These are phyloP conservation scores for Sphaerophoria taeniata DNA, from an alignment of 2,888 invertebrate species.

Conservation along the genomic window DNA sequence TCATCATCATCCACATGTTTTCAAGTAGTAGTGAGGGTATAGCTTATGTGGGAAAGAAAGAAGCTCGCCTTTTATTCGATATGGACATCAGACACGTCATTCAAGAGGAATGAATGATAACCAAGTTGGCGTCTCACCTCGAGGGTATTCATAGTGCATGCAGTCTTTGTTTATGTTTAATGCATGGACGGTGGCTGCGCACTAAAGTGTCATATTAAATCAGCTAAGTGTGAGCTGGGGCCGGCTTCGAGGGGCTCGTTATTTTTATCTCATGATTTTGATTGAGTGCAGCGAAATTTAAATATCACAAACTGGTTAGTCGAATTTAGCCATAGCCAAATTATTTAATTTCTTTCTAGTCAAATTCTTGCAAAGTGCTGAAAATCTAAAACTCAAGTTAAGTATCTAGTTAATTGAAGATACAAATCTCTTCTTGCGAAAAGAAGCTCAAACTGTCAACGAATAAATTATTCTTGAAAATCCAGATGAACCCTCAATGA, in stretches of 20 bases:
- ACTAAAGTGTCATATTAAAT: conserved; percentile 59
- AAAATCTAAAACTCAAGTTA: too few relatives aligned
- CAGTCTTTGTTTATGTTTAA: conserved; percentile 45
- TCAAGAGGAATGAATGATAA: conserved; percentile 46
- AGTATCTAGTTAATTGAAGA: too few relatives aligned
- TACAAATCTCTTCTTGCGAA: too few relatives aligned
- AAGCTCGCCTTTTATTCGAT: conserved; percentile 26
- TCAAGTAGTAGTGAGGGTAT: background rate
- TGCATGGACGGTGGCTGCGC: conserved; percentile 44
- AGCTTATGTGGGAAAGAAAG: conserved; percentile 45
- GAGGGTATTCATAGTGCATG: conserved; percentile 11
- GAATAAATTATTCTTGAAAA: background rate
- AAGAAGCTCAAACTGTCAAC: conserved; percentile 44
- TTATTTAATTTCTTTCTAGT: too few relatives aligned
- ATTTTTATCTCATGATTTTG: background rate
- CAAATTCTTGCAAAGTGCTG: too few relatives aligned
- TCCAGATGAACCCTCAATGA: background rate
- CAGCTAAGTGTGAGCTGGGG: conserved; percentile 25
- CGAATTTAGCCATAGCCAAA: too few relatives aligned
- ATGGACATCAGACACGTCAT: conserved; percentile 58
- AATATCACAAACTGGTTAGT: conserved; percentile 24
- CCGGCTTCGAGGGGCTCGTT: conserved; percentile 9
- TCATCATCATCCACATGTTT: conserved; percentile 29
- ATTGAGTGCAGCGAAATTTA: conserved; percentile 1
- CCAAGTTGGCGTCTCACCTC: conserved; percentile 48